phyloP scores from a whole-genome alignment of 1,140 invertebrate species.

The Nasonia giraulti region DNA sequence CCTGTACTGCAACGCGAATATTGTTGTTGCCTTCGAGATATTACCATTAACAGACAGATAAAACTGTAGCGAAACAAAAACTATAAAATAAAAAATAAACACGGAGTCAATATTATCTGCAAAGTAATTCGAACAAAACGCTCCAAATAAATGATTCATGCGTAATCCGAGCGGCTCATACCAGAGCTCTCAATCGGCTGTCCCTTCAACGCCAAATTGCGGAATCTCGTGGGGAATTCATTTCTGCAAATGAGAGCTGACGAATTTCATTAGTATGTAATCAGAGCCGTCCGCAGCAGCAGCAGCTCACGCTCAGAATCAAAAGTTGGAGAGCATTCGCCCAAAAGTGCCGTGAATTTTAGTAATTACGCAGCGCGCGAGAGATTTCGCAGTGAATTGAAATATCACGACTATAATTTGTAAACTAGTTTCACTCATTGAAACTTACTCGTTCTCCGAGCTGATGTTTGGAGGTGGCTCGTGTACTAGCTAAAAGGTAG shows the following conservation, averaged over 20 bases:
- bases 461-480: background rate
- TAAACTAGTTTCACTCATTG: background rate
- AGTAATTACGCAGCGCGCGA: background rate
- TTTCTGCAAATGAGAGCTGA: background rate
- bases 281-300: background rate
- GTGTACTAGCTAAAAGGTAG: background rate
- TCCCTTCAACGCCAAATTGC: background rate
- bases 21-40: background rate
- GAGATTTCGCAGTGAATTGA: background rate
- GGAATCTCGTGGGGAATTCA: background rate
- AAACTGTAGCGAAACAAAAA: background rate
- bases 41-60: background rate
- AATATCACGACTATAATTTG: background rate
- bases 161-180: background rate
- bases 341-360: background rate
- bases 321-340: background rate
- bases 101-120: too few species aligned
- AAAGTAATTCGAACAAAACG: too few species aligned
- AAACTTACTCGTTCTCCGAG: background rate
- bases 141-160: background rate
- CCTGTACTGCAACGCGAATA: background rate
- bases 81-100: too few species aligned
- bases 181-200: background rate
- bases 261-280: conserved; percentile 29
- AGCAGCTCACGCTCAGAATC: background rate